Base-by-base conservation (phyloP, 2,888 invertebrate genomes). In the Myopa tessellatipennis region DNA sequence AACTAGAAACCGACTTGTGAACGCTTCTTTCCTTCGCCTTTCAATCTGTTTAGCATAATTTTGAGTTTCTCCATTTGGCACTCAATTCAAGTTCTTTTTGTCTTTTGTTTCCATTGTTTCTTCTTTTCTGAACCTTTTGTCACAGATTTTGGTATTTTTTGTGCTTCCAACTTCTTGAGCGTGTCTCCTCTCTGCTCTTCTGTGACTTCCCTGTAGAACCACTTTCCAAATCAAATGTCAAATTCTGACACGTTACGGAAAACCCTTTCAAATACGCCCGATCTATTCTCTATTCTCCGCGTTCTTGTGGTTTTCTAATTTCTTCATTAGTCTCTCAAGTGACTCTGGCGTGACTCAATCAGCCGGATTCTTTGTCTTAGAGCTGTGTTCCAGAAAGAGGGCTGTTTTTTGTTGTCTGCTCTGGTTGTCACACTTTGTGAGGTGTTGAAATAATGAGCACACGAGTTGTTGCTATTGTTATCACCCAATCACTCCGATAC, bases 391-490 rank as follows among this genome's bases (percentile, higher is more conserved):
- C 18, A n/a, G 58, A 58, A 58, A 58, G 61, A 34, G 61, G 34
- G 34, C 18, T 61, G 61, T 61, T 61, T 61, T 61, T 61, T 61
- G 26, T 26, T 16, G 58, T 61, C 26, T 10, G n/a, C 10, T 26
- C 26, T 26, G 61, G 10, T 61, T 61, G 34, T 10, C 61, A 68
- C 68, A 68, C 34, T 68, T 50, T 45, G 38, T 16, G 68, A 68
- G 16, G 68, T 68, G 68, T 38, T 38, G 38, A 14, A 38, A 36
- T 18, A 45, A 38, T 50, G 18, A 50, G 40, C 34, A 26, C 26
- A 61, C 34, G 61, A 61, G 4, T 3, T 18, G 8, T 10, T 10
- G 45, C 45, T 10, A 5, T 26, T 26, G 61, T 26, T n/a, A 26
- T 61, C 61, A 26, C 2, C 7, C 34, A 10, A 26, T 26, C 45